Conservation (phyloP, 2,113 vertebrate species). For the Saguinus imperator region DNA sequence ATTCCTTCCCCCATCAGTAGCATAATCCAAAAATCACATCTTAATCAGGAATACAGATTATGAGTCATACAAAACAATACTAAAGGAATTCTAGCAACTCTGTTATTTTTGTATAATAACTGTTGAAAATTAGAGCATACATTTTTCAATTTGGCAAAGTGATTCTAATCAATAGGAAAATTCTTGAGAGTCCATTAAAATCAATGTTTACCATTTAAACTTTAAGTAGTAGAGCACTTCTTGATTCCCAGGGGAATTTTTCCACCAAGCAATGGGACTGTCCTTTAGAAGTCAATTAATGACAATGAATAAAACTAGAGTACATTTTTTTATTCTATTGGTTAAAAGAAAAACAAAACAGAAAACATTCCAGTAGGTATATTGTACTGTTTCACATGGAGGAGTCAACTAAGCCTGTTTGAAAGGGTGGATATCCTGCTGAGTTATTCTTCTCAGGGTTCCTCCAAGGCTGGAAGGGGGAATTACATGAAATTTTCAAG, state of each 20-base stretch:
- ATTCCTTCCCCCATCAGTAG: neutral
- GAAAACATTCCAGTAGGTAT: neutral
- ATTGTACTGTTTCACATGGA: neutral
- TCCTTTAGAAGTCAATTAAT: neutral
- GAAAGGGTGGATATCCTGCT: neutral
- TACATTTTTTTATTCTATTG: neutral
- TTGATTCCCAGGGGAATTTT: neutral
- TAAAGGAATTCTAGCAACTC: neutral
- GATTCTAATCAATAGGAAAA: neutral
- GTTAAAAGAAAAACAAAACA: neutral
- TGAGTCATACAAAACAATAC: neutral
- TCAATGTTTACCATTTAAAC: neutral
- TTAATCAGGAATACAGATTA: neutral
- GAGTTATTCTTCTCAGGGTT: neutral
- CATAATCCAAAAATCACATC: neutral
- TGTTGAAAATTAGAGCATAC: neutral
- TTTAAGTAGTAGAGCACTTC: neutral
- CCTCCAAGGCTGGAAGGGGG: neutral
- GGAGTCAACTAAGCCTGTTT: neutral
- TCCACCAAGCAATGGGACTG: neutral
- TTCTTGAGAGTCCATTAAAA: neutral
- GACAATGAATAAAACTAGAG: neutral
- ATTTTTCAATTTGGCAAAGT: slow-evolving; percentile 10
- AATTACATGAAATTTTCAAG: neutral
- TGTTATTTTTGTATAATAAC: neutral